A percentile compares a stretch with the other conserved stretches of the same genome.
Evolutionary conservation across 2,797 vertebrate species (phyloP).

Genomic region (Numenius phaeopus): DNA sequence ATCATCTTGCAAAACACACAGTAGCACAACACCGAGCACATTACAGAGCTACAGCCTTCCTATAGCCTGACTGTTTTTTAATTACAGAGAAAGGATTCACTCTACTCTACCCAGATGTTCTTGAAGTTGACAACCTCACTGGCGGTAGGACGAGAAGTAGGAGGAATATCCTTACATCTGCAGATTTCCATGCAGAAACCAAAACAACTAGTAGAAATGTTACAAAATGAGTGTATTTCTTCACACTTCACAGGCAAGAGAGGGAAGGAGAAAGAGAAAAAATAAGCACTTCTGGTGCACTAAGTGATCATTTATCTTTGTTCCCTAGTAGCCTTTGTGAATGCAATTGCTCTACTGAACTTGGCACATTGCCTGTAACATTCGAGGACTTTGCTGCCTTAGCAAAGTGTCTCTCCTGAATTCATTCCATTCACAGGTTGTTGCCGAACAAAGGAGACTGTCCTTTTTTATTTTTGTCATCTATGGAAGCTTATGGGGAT

Average conservation of each 20-base stretch:
- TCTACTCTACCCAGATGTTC: not conserved
- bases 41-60: not conserved
- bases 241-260: not conserved
- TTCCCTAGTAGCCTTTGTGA: not conserved
- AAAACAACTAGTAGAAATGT: not conserved
- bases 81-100: not conserved
- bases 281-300: not conserved
- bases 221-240: not conserved
- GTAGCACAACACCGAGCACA: not conserved
- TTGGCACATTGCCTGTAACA: not conserved
- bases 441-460: not conserved
- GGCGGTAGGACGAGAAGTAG: not conserved
- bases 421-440: not conserved
- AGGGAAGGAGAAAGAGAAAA: not conserved
- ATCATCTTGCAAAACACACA: not conserved
- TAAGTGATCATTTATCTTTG: constrained; percentile 14
- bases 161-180: not conserved
- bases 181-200: not conserved
- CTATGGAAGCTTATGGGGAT: not conserved
- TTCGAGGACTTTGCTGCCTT: not conserved
- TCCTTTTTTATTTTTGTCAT: not conserved
- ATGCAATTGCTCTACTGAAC: not conserved
- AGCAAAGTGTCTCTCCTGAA: not conserved
- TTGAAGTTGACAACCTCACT: not conserved
- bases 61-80: not conserved